phyloP scores from a whole-genome alignment of 2,113 vertebrate species.

The Rhinolophus sinicus region DNA sequence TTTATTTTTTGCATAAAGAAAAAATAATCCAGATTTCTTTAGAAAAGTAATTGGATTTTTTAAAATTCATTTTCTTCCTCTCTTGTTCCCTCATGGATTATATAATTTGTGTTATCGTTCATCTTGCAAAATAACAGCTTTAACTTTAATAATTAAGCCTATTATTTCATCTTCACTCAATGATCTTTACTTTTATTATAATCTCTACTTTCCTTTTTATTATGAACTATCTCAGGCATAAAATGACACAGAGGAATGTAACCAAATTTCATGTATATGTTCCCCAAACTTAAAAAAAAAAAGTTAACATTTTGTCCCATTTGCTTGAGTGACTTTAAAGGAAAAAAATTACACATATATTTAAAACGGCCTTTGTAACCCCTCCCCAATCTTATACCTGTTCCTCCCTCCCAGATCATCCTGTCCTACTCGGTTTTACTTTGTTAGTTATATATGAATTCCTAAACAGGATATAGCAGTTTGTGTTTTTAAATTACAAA shows the following conservation, averaged over 20 bases:
- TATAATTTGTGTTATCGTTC: neutral
- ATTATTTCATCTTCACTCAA: neutral
- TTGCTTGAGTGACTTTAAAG: neutral
- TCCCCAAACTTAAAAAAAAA: neutral
- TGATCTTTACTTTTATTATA: neutral
- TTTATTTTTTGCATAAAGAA: neutral
- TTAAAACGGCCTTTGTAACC: neutral
- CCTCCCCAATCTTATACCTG: neutral
- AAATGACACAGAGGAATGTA: neutral
- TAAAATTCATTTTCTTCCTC: neutral
- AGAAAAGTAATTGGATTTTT: neutral
- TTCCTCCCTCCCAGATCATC: neutral
- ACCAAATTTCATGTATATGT: neutral
- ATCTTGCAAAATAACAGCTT: neutral
- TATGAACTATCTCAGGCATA: neutral
- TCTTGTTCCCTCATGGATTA: neutral
- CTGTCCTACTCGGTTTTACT: neutral
- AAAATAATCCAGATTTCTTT: neutral
- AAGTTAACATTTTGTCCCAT: neutral
- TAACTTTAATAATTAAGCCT: neutral
- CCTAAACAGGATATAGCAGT: neutral
- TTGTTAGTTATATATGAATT: neutral
- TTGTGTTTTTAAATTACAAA: neutral
- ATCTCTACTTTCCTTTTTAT: neutral
- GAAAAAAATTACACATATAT: neutral